These are phyloP conservation scores for Spodoptera litura DNA, from an alignment of 1,140 invertebrate genomes.

Conservation along the genomic window DNA sequence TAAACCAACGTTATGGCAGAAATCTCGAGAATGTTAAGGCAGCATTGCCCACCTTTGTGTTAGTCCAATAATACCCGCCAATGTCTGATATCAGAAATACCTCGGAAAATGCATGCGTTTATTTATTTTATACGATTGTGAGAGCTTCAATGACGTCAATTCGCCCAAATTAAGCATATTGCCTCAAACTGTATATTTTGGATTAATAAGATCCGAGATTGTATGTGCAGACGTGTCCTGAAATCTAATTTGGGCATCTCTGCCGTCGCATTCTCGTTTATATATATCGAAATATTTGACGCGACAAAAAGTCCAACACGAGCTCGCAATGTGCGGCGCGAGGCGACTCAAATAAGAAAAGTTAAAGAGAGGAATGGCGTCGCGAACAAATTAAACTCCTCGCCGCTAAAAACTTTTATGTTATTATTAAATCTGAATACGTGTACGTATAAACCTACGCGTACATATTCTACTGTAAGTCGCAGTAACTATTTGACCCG, in stretches of 20 bases:
- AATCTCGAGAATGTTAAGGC: slow-evolving; percentile 1
- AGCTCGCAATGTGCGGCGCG: slow-evolving; percentile 18
- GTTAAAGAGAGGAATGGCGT: slow-evolving; percentile 29
- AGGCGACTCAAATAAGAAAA: slow-evolving; percentile 38
- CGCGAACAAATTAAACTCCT: slow-evolving; percentile 10
- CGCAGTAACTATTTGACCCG: slow-evolving; percentile 11
- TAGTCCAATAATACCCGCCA: background rate
- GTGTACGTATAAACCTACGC: background rate
- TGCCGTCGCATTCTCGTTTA: slow-evolving; percentile 27
- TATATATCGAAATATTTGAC: slow-evolving; percentile 27
- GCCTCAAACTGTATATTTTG: slow-evolving; percentile 4
- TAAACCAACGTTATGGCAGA: background rate
- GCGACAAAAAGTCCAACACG: slow-evolving; percentile 25
- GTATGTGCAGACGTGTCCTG: slow-evolving; percentile 10
- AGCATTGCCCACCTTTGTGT: slow-evolving; percentile 14
- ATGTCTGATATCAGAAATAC: slow-evolving; percentile 21
- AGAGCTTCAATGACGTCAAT: slow-evolving; percentile 20
- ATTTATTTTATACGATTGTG: slow-evolving; percentile 13
- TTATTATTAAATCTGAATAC: slow-evolving; percentile 29
- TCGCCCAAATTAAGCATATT: background rate
- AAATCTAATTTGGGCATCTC: slow-evolving; percentile 32
- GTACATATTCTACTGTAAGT: slow-evolving; percentile 1
- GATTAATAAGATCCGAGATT: slow-evolving; percentile 8
- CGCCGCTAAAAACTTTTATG: slow-evolving; percentile 19
- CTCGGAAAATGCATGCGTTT: background rate